Base-by-base conservation (phyloP, 2,797 vertebrate genomes). In the Tokudaia tokunoshimensis region DNA sequence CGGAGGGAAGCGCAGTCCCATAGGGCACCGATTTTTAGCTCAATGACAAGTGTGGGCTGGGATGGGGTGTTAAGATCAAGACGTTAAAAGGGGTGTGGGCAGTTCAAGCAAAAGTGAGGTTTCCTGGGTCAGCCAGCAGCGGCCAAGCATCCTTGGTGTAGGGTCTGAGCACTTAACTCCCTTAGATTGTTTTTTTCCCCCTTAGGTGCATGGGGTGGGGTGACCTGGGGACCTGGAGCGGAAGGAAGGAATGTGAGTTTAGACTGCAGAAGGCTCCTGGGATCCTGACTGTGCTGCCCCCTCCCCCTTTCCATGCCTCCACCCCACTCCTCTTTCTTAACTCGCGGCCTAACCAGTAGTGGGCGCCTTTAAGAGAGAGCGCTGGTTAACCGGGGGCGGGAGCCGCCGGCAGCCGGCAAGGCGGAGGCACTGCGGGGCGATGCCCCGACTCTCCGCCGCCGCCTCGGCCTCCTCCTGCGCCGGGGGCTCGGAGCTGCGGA, bases 361-460 rank as follows among this genome's bases (percentile, higher is more conserved):
- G 61, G 96, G 97, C 97, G 94, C 97, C 97, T 98, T 98, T 98
- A 98, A 98, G 97, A 97, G 94, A 91, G 34, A 75, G 96, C 97
- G 19, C 41, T 37, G 93, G 55, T 47, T 19, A 94, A 87, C 89
- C 19, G 94, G 97, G 95, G 97, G 97, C 95, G 97, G 97, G 91
- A 76, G 80, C 88, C 97, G 82, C 41, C 94, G 41, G 97, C 91
- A 34, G 94, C 6, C 12, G 37, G 63, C 61, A 70, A 61, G 97
- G 98, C 96, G 94, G 97, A 88, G 89, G 87, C 92, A 29, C 86
- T n/a, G 5, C 84, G 87, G 11, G 97, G 96, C 86, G 70, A 75
- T 75, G 86, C 76, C 57, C 86, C 0, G 87, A 97, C 95, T 87
- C 65, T 79, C 85, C 87, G 61, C 87, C 63, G 44, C 91, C 59